Evolutionary conservation across 2,888 invertebrate genomes (phyloP).

Genomic region (Tuberolachnus salignus): DNA sequence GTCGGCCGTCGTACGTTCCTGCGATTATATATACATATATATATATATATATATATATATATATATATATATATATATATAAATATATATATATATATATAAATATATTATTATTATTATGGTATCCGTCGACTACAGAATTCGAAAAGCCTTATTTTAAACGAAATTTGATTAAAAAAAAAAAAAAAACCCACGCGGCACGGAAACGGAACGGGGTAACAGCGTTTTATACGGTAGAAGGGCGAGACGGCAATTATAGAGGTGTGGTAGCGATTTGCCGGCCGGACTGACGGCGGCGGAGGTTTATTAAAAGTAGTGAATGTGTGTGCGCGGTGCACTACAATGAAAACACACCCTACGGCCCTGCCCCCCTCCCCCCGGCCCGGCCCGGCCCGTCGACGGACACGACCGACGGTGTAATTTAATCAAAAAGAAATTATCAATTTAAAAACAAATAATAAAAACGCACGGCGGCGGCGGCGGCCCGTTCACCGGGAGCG

Average conservation of each 20-base stretch:
- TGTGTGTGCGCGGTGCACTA: conserved; percentile 23
- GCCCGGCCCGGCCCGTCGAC: not conserved
- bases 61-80: too few relatives aligned
- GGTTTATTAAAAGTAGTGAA: conserved; percentile 53
- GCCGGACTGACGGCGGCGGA: not conserved
- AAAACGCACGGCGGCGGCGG: conserved; percentile 1
- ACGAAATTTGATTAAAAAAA: conserved; percentile 40
- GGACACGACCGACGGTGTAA: not conserved
- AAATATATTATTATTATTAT: too few relatives aligned
- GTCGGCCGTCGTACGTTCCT: not conserved
- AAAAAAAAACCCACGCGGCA: not conserved
- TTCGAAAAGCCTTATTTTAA: conserved; percentile 11
- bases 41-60: too few relatives aligned
- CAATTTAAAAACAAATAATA: conserved; percentile 40
- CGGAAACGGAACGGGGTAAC: not conserved
- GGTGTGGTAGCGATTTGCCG: conserved; percentile 50
- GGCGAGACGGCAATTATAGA: conserved; percentile 43
- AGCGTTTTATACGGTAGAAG: not conserved
- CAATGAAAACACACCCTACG: conserved; percentile 10
- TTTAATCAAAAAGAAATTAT: conserved; percentile 53
- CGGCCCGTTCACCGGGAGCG: not conserved
- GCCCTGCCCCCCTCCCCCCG: not conserved
- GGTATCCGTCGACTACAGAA: conserved; percentile 27
- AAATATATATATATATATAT: too few relatives aligned
- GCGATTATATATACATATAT: too few relatives aligned